Conservation (phyloP, 2,113 vertebrate species). For the Pygathrix nemaeus region DNA sequence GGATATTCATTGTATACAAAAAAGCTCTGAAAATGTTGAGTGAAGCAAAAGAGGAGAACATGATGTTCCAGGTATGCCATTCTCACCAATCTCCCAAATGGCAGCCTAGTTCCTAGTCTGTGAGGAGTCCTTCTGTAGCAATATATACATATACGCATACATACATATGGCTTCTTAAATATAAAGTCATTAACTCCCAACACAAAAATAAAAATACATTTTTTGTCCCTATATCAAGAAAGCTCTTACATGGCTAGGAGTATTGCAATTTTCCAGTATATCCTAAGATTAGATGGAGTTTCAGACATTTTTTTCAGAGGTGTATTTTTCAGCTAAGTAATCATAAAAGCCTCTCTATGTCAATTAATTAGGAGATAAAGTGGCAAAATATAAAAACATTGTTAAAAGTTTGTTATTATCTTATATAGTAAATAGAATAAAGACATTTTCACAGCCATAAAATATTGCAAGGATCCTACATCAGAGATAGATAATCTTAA, state of each 20-base stretch:
- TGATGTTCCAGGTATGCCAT: background rate
- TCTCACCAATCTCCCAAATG: background rate
- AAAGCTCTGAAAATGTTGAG: background rate
- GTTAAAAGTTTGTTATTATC: background rate
- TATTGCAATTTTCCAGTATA: background rate
- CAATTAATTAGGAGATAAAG: background rate
- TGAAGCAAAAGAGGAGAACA: background rate
- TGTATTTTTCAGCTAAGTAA: background rate
- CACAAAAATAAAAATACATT: background rate
- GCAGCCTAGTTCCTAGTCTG: background rate
- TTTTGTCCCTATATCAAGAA: background rate
- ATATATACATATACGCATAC: background rate
- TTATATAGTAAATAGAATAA: background rate
- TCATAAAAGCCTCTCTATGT: background rate
- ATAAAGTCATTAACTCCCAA: background rate
- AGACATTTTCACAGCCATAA: background rate
- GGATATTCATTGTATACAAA: background rate
- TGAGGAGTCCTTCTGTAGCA: background rate
- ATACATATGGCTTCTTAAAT: background rate
- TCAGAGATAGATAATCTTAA: constrained; percentile 11
- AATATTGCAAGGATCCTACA: background rate
- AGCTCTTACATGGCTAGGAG: fast-evolving
- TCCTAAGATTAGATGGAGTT: background rate
- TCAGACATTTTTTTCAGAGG: background rate
- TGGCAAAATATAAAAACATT: constrained; percentile 22